Evolutionary conservation across 2,888 invertebrate genomes (phyloP).

Genomic region (Nebria salina): DNA sequence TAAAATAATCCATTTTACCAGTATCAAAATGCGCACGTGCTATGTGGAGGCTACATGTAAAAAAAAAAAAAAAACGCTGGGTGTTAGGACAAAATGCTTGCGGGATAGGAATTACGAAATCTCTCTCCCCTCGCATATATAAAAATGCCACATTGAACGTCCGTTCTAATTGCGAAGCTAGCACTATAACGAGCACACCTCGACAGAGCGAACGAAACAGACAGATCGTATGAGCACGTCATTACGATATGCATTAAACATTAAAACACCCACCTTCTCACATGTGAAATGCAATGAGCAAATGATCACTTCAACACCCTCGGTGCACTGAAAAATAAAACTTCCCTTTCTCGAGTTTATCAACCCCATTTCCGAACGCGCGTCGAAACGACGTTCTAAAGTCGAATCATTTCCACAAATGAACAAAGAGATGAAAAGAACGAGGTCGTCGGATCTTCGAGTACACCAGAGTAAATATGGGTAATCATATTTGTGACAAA

Average conservation of each 20-base stretch:
- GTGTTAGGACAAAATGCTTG: background rate
- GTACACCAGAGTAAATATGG: background rate
- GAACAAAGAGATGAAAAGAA: background rate
- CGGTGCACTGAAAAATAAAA: background rate
- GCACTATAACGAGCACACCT: background rate
- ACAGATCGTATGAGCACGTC: slow-evolving; percentile 9
- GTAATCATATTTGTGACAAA: background rate
- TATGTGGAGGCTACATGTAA: background rate
- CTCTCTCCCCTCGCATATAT: slow-evolving; percentile 7
- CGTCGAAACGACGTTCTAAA: background rate
- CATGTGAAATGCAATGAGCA: background rate
- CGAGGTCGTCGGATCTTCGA: too few species aligned
- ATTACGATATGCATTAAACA: slow-evolving; percentile 19
- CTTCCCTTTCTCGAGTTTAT: background rate
- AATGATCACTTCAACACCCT: background rate
- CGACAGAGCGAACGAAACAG: background rate
- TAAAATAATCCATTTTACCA: slow-evolving; percentile 25
- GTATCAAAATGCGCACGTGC: slow-evolving; percentile 11
- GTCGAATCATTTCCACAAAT: background rate
- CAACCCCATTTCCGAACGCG: background rate
- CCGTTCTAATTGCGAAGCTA: slow-evolving; percentile 12
- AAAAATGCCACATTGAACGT: slow-evolving; percentile 19
- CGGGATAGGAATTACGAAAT: slow-evolving; percentile 11
- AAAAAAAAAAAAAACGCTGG: background rate
- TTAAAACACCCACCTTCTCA: slow-evolving; percentile 10